Percentiles rank a stretch among this genome's conserved stretches.
phyloP scores from a whole-genome alignment of 2,113 vertebrate genomes.

The Struthidea cinerea region DNA sequence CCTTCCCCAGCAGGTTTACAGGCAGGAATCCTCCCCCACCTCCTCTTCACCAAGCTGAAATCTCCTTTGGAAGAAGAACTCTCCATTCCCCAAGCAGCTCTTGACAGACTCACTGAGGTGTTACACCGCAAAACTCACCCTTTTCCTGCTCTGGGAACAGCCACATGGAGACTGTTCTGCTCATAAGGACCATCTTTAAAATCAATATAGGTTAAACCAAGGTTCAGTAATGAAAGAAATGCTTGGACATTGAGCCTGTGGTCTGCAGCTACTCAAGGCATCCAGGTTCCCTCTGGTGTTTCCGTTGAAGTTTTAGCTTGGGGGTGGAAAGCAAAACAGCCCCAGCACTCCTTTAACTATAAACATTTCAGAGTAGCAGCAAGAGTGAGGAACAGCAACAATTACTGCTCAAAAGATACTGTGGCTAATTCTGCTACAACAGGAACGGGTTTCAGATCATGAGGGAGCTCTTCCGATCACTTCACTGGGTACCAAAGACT shows the following conservation, averaged over 20 bases:
- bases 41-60: neutral
- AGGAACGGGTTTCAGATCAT: neutral
- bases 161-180: neutral
- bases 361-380: neutral
- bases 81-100: neutral
- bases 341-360: neutral
- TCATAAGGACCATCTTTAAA: neutral
- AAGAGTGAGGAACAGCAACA: neutral
- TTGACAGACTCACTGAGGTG: neutral
- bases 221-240: neutral
- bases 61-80: neutral
- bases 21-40: neutral
- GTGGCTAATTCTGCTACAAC: neutral
- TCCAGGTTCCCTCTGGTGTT: neutral
- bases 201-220: neutral
- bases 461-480: neutral
- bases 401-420: neutral
- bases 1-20: neutral
- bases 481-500: neutral
- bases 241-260: neutral
- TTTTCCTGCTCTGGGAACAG: neutral
- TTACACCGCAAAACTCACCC: neutral
- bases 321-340: neutral
- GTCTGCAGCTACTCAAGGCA: neutral
- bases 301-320: neutral